Evolutionary conservation across 2,113 vertebrate species (phyloP).

Genomic region (Sitta europaea): DNA sequence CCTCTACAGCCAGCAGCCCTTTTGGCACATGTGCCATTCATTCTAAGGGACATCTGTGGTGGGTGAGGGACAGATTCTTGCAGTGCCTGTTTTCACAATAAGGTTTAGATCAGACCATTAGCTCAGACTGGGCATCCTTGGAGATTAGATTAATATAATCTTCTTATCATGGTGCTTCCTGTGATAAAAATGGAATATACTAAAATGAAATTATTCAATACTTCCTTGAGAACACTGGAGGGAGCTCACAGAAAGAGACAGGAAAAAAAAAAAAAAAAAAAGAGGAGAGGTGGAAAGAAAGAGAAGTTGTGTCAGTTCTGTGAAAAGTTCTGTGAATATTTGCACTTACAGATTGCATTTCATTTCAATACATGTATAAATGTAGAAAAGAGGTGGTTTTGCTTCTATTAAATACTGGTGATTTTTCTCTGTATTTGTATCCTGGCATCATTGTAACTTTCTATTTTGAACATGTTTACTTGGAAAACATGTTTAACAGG

Average conservation of each 20-base stretch:
- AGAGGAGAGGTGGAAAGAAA: neutral
- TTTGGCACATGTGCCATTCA: neutral
- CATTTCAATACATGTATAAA: neutral
- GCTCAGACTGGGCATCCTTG: neutral
- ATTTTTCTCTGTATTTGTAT: neutral
- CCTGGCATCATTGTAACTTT: neutral
- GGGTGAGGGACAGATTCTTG: neutral
- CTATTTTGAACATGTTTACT: neutral
- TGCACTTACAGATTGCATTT: neutral
- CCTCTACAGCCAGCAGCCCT: neutral
- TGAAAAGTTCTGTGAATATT: neutral
- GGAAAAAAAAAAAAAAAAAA: neutral
- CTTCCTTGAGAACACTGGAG: conserved; percentile 60
- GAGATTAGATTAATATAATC: neutral
- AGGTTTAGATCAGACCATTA: neutral
- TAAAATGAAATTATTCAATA: conserved; percentile 5
- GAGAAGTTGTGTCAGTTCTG: neutral
- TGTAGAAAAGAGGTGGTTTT: neutral
- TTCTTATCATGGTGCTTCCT: neutral
- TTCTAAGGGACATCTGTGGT: neutral
- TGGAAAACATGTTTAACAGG: neutral
- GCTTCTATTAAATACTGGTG: neutral
- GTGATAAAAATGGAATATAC: neutral
- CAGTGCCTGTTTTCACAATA: neutral
- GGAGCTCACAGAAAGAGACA: conserved; percentile 66